Percentiles rank a stretch among this genome's conserved stretches.
phyloP scores from a whole-genome alignment of 2,888 invertebrate species.

The Lumbricus terrestris region DNA sequence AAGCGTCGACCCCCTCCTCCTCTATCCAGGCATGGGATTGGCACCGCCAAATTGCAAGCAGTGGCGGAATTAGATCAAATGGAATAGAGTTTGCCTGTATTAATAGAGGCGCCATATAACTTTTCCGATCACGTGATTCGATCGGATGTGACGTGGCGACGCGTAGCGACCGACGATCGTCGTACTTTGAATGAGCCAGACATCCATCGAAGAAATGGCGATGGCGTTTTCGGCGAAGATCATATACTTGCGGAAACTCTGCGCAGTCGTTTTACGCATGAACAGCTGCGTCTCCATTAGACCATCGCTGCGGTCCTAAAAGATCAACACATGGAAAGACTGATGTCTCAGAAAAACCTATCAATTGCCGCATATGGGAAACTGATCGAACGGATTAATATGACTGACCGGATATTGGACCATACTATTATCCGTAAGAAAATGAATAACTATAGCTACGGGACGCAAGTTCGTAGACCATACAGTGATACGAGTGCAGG shows the following conservation, averaged over 20 bases:
- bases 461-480: too few relatives aligned
- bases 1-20: too few relatives aligned
- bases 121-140: background rate
- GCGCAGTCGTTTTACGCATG: slow-evolving; percentile 16
- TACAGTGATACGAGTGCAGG: too few relatives aligned
- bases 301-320: slow-evolving; percentile 24
- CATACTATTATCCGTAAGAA: background rate
- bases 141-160: background rate
- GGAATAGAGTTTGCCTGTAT: too few relatives aligned
- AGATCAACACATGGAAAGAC: background rate
- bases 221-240: slow-evolving; percentile 25
- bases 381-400: background rate
- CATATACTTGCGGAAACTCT: slow-evolving; percentile 21
- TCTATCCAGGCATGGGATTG: too few relatives aligned
- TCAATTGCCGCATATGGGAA: background rate
- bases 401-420: background rate
- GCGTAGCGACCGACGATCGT: background rate
- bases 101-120: background rate
- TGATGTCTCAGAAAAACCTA: background rate
- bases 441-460: background rate
- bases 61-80: too few relatives aligned
- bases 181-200: slow-evolving; percentile 19
- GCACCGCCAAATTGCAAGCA: too few relatives aligned
- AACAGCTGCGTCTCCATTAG: slow-evolving; percentile 27
- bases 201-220: background rate